phyloP scores from a whole-genome alignment of 2,113 vertebrate species.

The Scatophagus argus region DNA sequence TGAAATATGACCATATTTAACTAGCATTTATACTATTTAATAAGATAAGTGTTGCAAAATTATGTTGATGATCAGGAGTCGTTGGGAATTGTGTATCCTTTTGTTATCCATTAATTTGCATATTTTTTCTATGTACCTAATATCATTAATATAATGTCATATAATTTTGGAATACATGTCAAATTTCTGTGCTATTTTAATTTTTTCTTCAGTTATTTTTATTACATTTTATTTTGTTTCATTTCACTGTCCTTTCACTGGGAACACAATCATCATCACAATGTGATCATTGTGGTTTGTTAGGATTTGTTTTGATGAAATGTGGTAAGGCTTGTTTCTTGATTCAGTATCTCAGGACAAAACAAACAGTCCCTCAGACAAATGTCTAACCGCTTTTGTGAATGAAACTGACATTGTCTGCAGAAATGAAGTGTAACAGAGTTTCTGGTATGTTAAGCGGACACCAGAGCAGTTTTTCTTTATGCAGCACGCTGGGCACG shows the following conservation, averaged over 20 bases:
- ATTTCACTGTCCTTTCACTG: background rate
- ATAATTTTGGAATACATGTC: background rate
- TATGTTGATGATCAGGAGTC: background rate
- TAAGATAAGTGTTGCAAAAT: background rate
- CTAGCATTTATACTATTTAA: constrained; percentile 3
- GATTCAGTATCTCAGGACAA: background rate
- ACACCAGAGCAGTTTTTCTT: constrained; percentile 8
- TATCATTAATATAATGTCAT: background rate
- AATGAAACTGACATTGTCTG: too few species aligned
- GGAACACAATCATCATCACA: background rate
- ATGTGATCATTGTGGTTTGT: background rate
- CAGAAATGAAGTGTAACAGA: constrained; percentile 10
- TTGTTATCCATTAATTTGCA: background rate
- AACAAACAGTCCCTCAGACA: too few species aligned
- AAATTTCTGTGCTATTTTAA: background rate
- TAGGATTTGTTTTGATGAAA: background rate
- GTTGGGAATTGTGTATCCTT: background rate
- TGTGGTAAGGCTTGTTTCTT: background rate
- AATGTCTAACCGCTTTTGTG: background rate
- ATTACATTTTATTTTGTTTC: too few species aligned
- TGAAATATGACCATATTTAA: constrained; percentile 19
- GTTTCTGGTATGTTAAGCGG: background rate
- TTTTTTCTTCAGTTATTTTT: background rate
- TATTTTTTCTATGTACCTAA: too few species aligned
- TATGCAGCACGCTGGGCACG: constrained; percentile 3